Percentiles rank a stretch among this genome's conserved stretches.
phyloP scores from a whole-genome alignment of 2,797 vertebrate species.

The Monodelphis domestica region DNA sequence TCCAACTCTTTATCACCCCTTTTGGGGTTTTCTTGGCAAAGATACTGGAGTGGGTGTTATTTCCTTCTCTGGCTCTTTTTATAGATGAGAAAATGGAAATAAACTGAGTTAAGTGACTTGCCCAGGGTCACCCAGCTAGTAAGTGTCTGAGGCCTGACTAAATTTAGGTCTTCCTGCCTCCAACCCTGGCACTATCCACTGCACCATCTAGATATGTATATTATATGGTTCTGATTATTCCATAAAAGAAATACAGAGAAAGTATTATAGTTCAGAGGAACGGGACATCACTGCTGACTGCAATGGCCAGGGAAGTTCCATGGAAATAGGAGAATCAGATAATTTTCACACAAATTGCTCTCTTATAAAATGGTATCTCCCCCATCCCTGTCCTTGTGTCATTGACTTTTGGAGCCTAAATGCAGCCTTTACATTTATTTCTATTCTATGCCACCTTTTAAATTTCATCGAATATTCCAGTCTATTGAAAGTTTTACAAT shows the following conservation, averaged over 20 bases:
- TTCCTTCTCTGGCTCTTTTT: no score
- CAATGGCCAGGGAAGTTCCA: neutral
- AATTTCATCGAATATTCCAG: neutral
- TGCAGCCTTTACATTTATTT: neutral
- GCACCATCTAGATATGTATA: no score
- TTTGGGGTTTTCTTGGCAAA: no score
- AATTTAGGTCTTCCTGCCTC: no score
- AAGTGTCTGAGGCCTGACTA: no score
- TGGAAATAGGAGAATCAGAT: neutral
- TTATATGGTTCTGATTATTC: neutral
- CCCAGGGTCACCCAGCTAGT: no score
- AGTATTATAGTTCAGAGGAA: neutral
- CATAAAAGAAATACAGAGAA: neutral
- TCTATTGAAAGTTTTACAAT: neutral
- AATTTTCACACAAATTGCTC: neutral
- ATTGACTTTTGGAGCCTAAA: neutral
- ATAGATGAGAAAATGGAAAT: no score
- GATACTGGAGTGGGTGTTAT: no score
- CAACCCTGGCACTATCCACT: no score
- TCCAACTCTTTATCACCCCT: no score
- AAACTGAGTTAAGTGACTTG: no score
- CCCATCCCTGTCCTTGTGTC: no score
- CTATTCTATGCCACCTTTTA: neutral
- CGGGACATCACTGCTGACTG: neutral
- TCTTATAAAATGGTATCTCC: neutral